Evolutionary conservation across 2,113 vertebrate genomes (phyloP).

Genomic region (Stictonetta naevosa): DNA sequence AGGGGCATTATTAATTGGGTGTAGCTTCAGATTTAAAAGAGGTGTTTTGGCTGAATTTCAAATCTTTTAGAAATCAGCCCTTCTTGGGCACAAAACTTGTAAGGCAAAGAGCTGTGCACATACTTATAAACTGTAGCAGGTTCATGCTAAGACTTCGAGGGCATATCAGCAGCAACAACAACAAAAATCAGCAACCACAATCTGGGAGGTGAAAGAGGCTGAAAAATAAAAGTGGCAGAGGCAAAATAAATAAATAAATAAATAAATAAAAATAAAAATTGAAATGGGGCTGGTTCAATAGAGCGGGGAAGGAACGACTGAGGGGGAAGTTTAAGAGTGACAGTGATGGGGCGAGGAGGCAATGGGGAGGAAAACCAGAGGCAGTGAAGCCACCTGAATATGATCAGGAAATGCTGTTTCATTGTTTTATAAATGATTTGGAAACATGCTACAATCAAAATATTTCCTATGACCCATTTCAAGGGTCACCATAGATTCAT

Average conservation of each 20-base stretch:
- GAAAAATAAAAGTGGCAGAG: neutral
- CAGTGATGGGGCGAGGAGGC: neutral
- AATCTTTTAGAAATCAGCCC: neutral
- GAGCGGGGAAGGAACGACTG: neutral
- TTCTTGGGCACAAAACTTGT: neutral
- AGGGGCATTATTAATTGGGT: neutral
- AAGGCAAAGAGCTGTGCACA: neutral
- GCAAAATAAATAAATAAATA: neutral
- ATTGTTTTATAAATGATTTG: neutral
- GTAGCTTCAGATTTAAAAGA: neutral
- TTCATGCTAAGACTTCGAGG: neutral
- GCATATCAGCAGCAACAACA: neutral
- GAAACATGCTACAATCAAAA: neutral
- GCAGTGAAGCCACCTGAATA: neutral
- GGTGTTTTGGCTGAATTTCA: neutral
- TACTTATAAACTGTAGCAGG: neutral
- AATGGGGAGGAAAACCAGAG: neutral
- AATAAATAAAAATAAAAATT: neutral
- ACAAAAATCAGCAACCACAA: neutral
- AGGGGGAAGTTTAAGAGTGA: neutral
- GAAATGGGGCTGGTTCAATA: neutral
- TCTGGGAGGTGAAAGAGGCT: neutral
- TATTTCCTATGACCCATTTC: neutral
- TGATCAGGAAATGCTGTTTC: neutral
- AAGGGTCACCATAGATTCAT: neutral